These are phyloP conservation scores for Gila robusta DNA, from an alignment of 2,797 vertebrate species.

Conservation along the genomic window DNA sequence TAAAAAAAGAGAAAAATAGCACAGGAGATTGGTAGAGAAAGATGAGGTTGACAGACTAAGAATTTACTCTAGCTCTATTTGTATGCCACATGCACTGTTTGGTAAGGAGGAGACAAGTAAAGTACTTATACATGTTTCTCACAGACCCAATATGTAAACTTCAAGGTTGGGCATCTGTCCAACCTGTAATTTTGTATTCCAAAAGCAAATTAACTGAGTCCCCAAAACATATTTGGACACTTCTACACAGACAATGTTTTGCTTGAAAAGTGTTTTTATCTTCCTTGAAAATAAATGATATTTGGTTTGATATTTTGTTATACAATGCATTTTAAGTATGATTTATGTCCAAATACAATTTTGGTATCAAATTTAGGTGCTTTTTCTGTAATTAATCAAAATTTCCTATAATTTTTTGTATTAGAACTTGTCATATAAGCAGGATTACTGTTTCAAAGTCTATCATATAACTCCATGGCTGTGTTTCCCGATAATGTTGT, in stretches of 20 bases:
- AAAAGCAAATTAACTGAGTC: background rate
- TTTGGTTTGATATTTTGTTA: background rate
- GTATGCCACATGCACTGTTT: background rate
- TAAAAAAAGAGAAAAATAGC: constrained; percentile 48
- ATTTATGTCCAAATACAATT: background rate
- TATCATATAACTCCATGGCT: background rate
- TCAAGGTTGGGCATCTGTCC: background rate
- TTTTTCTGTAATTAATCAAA: background rate
- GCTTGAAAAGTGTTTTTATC: background rate
- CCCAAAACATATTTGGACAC: background rate
- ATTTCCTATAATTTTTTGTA: background rate
- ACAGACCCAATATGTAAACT: background rate
- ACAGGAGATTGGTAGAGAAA: constrained; percentile 25
- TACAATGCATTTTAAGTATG: background rate
- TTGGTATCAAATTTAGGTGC: background rate
- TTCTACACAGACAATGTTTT: background rate
- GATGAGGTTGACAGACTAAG: constrained; percentile 31
- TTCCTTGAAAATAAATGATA: background rate
- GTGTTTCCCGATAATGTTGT: too few relatives aligned
- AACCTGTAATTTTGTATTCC: background rate
- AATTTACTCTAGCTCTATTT: background rate
- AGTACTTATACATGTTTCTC: background rate
- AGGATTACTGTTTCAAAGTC: background rate
- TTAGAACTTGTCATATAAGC: background rate
- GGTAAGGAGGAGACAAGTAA: background rate